Evolutionary conservation across 2,113 vertebrate species (phyloP).

Genomic region (Sceloporus undulatus): DNA sequence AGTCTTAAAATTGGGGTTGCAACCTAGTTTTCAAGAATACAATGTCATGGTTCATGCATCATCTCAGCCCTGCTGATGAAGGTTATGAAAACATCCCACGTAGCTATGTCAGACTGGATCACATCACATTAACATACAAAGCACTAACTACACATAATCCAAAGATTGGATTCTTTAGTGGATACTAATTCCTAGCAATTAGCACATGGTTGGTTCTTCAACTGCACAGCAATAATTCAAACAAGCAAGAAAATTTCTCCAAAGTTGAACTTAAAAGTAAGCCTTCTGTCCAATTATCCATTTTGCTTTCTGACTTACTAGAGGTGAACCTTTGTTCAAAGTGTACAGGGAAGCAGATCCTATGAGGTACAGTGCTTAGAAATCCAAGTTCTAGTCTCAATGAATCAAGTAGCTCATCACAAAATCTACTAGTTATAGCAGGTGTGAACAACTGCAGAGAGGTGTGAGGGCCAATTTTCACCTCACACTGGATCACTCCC

Average conservation of each 20-base stretch:
- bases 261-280: not conserved
- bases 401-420: too few species aligned
- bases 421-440: too few species aligned
- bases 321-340: not conserved
- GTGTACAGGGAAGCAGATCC: too few species aligned
- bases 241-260: not conserved
- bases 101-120: slow-evolving; percentile 1
- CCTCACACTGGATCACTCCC: too few species aligned
- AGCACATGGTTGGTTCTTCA: slow-evolving; percentile 1
- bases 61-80: not conserved
- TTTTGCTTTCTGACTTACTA: not conserved
- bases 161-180: not conserved
- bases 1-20: not conserved
- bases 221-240: not conserved
- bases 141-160: not conserved
- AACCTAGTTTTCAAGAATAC: slow-evolving; percentile 2
- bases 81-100: not conserved
- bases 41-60: not conserved
- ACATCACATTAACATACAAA: slow-evolving; percentile 4
- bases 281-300: not conserved
- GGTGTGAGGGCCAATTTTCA: too few species aligned
- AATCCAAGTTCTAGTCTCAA: too few species aligned
- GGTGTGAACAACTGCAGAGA: too few species aligned
- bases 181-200: not conserved
- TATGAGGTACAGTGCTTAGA: too few species aligned